phyloP scores from a whole-genome alignment of 2,113 vertebrate genomes.

The Mobula birostris region DNA sequence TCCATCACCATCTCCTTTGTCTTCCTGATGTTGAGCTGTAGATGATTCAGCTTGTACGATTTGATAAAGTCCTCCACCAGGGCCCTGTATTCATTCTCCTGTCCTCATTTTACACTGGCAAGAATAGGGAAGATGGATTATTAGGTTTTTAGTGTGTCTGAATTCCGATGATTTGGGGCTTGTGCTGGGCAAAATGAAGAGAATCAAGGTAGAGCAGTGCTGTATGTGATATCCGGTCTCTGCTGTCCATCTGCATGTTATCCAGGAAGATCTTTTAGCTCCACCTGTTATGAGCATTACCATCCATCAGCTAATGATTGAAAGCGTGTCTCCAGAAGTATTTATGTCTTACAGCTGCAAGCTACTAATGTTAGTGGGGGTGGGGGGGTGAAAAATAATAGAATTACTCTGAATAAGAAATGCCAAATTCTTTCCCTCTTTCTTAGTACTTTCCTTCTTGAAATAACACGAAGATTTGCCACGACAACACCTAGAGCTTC shows the following conservation, averaged over 20 bases:
- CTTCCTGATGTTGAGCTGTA: too few species aligned
- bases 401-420: neutral
- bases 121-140: neutral
- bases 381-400: neutral
- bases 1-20: too few species aligned
- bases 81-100: too few species aligned
- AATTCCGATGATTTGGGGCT: neutral
- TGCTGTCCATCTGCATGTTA: neutral
- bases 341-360: conserved; percentile 1
- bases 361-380: neutral
- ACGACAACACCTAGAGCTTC: neutral
- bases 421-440: neutral
- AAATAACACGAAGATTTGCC: neutral
- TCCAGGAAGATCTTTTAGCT: neutral
- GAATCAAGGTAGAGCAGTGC: neutral
- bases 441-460: neutral
- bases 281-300: neutral
- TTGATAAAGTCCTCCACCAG: too few species aligned
- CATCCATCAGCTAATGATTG: neutral
- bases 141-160: neutral
- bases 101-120: neutral
- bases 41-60: too few species aligned
- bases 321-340: neutral
- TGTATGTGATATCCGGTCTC: neutral
- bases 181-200: neutral